Evolutionary conservation across 2,113 vertebrate species (phyloP), one percentile per base, ranked within the genome.

Genomic region (Trematomus loennbergii): DNA sequence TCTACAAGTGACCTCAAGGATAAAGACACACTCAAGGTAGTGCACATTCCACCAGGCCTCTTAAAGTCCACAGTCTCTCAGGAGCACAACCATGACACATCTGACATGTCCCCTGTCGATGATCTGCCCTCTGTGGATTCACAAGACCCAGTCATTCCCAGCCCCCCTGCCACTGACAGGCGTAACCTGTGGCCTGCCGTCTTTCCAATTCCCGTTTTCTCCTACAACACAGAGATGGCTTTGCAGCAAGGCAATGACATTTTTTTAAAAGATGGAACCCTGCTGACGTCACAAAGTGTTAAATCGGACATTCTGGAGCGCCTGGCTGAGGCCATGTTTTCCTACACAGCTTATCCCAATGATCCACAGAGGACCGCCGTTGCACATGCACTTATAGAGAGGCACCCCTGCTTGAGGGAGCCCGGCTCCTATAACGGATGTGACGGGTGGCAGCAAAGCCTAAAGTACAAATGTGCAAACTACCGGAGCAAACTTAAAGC

Each of bases 321-420:
- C 11, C 58, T 81, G 52, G 79, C 75, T 4, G 79, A 82, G 25
- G 48, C 59, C 6, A 78, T 82, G 29, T 78, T 78, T 65, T 45
- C 53, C 8, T 86, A 71, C 64, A 73, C 67, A 1, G 79, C 79
- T 61, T 86, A 86, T 18, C 69, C 78, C n/a, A 78, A 72, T 17
- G 46, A 81, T 36, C 18, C 68, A 2, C 72, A 77, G 50, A 77
- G 78, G 25, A 12, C 25, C 17, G 58, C 64, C 0, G 83, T 77
- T 0, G 73, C 62, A 45, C 55, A 73, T 20, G 70, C 74, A 5
- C 70, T 82, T 7, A 45, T 75, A 10, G 58, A 74, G 54, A 82
- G 71, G 63, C 72, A 90, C 45, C 85, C 83, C 18, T 88, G 81
- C 54, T 43, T 88, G 15, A 81, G 53, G 62, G 81, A 91, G 36